These are phyloP conservation scores for Coreoperca whiteheadi DNA, from an alignment of 2,113 vertebrate species.

Conservation along the genomic window DNA sequence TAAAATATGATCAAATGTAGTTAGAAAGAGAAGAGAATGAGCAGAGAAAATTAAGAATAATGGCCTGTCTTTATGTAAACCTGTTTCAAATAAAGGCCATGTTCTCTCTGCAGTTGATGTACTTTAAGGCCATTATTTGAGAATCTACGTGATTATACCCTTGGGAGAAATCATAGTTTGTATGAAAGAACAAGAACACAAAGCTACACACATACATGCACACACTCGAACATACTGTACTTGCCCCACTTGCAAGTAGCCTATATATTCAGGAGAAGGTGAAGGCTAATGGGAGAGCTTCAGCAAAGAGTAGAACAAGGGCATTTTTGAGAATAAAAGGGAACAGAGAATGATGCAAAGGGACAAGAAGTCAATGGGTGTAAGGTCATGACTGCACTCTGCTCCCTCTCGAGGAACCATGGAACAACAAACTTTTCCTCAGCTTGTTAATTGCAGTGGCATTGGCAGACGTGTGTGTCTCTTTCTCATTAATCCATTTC, in stretches of 20 bases:
- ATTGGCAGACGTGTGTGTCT: slow-evolving; percentile 48
- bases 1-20: too few relatives aligned
- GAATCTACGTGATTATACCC: neutral
- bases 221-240: neutral
- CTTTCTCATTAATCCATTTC: slow-evolving; percentile 70
- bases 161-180: neutral
- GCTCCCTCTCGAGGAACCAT: slow-evolving; percentile 6
- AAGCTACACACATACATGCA: neutral
- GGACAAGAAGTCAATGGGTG: slow-evolving; percentile 48
- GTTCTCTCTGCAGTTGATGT: too few relatives aligned
- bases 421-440: slow-evolving; percentile 57
- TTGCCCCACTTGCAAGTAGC: slow-evolving; percentile 30
- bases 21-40: too few relatives aligned
- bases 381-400: slow-evolving; percentile 11
- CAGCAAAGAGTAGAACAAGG: slow-evolving; percentile 6
- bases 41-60: too few relatives aligned
- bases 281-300: slow-evolving; percentile 41
- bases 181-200: neutral
- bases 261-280: slow-evolving; percentile 31
- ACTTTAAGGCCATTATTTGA: neutral
- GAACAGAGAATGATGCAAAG: slow-evolving; percentile 30
- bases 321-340: slow-evolving; percentile 15
- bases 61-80: too few relatives aligned
- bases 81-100: too few relatives aligned
- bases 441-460: slow-evolving; percentile 54